These are phyloP conservation scores for Oreochromis grahami DNA, from an alignment of 2,797 vertebrate species.

Conservation along the genomic window DNA sequence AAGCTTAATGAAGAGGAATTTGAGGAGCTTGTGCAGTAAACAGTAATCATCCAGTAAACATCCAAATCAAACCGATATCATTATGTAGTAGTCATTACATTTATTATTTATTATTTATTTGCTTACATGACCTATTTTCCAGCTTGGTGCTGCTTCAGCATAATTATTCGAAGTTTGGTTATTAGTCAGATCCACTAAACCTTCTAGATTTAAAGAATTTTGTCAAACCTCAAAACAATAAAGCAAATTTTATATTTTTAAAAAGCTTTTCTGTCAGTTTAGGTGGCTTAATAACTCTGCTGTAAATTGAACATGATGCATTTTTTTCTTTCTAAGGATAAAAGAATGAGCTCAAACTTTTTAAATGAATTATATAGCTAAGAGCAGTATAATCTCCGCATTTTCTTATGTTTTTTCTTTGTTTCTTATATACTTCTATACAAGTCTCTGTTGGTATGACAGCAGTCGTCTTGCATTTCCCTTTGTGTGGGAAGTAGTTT, in stretches of 20 bases:
- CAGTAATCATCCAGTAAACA: not conserved
- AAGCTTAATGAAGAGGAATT: not conserved
- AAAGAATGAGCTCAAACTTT: not conserved
- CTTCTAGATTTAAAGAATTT: not conserved
- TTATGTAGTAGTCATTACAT: not conserved
- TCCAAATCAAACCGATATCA: too few relatives aligned
- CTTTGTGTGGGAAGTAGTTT: not conserved
- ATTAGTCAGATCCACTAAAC: not conserved
- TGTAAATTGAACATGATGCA: fast-evolving
- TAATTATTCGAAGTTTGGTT: not conserved
- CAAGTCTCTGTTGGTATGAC: not conserved
- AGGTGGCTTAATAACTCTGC: not conserved
- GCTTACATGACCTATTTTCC: not conserved
- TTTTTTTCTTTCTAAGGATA: not conserved
- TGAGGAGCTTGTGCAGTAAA: not conserved
- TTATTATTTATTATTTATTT: not conserved
- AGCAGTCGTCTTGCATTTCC: not conserved
- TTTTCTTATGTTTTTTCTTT: not conserved
- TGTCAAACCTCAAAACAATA: not conserved
- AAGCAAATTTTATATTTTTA: not conserved
- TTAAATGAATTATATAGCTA: not conserved
- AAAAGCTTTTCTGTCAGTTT: not conserved
- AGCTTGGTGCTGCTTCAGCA: not conserved
- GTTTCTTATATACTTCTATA: not conserved
- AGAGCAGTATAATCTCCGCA: fast-evolving